Base-by-base conservation (phyloP, 2,797 vertebrate species). In the Percopsis omiscomaycus region DNA sequence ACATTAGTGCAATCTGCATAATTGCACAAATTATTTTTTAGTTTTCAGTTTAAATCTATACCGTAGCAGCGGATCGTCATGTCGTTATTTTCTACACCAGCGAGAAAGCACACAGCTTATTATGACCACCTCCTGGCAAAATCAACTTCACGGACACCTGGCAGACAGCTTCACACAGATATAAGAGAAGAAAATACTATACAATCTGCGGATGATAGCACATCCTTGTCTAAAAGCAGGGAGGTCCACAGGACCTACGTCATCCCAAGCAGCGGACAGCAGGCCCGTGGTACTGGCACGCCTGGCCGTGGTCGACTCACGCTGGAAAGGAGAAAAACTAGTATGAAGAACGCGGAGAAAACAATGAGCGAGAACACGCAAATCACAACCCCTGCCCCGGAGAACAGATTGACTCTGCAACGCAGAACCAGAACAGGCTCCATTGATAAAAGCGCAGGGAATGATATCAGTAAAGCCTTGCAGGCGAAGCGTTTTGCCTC, bases 221-320 rank as follows among this genome's bases (percentile, higher is more conserved):
- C 60, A 16, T 75, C 83, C 0, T 67, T 81, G 1, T 80, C 80
- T 64, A 91, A 77, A 74, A 73, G 79, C 68, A 88, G 83, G 63
- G 91, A 87, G 16, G 32, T 87, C 0, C 96, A 96, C 68, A 88
- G 81, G 69, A 97, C 96, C 0, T 95, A 94, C 0, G 84, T 96
- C 4, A 61, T 95, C 73, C 93, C 89, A 63, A 85, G 84, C 64
- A 66, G 65, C 51, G 60, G 56, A 6, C 88, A 73, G 5, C 3
- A 44, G 0, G 74, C 89, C 0, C 51, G 61, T 45, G 4, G 55
- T 22, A 22, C 22, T 22, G 16, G n/a, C 42, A 22, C 52, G 5
- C 29, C 86, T 46, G 64, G 82, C 46, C 78, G 82, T 1, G 67
- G 59, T 5, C 90, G 84, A 15, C 79, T 94, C 62, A 88, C 86